Evolutionary conservation across 2,888 invertebrate species (phyloP).

Genomic region (Busseola fusca): DNA sequence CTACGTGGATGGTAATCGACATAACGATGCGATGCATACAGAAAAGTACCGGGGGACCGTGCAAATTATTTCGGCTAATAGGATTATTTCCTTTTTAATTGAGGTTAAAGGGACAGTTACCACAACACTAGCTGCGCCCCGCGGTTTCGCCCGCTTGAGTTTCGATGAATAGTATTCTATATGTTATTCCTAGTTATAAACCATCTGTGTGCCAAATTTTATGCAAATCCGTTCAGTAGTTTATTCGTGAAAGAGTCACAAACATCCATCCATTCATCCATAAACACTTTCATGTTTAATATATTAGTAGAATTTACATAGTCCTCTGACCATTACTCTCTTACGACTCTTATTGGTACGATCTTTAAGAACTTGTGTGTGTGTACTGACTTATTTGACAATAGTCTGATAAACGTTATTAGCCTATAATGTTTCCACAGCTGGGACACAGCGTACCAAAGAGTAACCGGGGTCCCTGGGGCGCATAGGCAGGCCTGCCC

Average conservation of each 20-base stretch:
- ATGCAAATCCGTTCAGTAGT: too few species aligned
- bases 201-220: too few species aligned
- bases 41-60: neutral
- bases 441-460: too few species aligned
- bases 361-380: neutral
- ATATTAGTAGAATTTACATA: neutral
- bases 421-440: neutral
- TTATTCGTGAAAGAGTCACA: too few species aligned
- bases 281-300: too few species aligned
- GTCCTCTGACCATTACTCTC: neutral
- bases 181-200: too few species aligned
- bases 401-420: neutral
- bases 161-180: too few species aligned
- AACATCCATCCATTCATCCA: too few species aligned
- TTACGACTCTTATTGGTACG: neutral
- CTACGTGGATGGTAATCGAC: slow-evolving; percentile 30
- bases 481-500: too few species aligned
- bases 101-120: neutral
- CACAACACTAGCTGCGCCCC: too few species aligned
- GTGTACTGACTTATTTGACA: neutral
- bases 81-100: slow-evolving; percentile 25
- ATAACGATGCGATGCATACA: slow-evolving; percentile 18
- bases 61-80: slow-evolving; percentile 24
- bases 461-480: too few species aligned
- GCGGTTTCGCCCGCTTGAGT: too few species aligned